Evolutionary conservation across 2,113 vertebrate genomes (phyloP), one percentile per base, ranked within the genome.

Genomic region (Rhizomys pruinosus): DNA sequence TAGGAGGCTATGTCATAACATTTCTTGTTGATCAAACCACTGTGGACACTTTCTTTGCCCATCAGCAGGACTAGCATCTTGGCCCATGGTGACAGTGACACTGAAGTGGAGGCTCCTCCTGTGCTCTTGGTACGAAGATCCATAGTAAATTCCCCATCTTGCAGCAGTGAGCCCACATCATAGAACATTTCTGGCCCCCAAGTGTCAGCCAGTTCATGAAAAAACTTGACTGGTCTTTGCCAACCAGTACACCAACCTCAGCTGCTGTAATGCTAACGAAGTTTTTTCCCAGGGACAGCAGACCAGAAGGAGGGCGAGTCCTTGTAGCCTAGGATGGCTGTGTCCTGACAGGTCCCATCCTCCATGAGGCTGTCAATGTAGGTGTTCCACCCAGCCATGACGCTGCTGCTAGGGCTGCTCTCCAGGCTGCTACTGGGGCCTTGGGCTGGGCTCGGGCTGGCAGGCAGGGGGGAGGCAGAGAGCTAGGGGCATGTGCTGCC

Each of bases 241-340:
- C n/a, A n/a, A n/a, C n/a, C 80, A 98, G 85, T 42, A 89, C 84
- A 84, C 73, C 94, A 68, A 98, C 95, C 86, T 98, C 98, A 34
- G 96, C 97, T 16, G 97, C 97, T 97, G 97, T 97, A 92, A 98
- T 97, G 95, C 95, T 96, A 91, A 84, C 96, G 96, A 98, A 98
- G 96, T 90, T 96, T 78, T 98, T 98, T n/a, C 52, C 97, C 97
- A 42, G 97, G 97, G n/a, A 97, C 95, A 55, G 97, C 93, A 97
- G 98, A 98, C 98, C 98, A 98, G 63, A 98, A 97, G 3, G 96
- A 97, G 86, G 98, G 97, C 89, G 97, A 95, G 69, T 98, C 96
- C 97, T 97, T 89, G 98, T n/a, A n/a, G n/a, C n/a, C n/a, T n/a
- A n/a, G n/a, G n/a, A n/a, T n/a, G n/a, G n/a, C n/a, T n/a, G n/a